Base-by-base conservation (phyloP, 2,797 vertebrate species). In the Halcyon leucocephala region DNA sequence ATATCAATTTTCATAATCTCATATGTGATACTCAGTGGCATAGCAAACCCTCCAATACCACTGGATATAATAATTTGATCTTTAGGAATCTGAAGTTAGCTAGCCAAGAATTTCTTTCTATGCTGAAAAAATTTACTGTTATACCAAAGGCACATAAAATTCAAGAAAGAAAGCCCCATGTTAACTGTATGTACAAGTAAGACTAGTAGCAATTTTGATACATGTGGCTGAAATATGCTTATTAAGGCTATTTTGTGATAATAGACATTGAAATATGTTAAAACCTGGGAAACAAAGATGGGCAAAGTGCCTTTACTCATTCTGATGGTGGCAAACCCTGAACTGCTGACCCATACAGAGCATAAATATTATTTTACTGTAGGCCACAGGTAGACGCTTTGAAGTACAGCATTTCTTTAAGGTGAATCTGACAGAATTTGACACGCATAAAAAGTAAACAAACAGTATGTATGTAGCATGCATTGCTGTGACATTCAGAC, bases 401-500 rank as follows among this genome's bases (percentile, higher is more conserved):
- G 73, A 97, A 97, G 94, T 84, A 51, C 20, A 96, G 5, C 33
- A 49, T 80, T 97, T 93, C 88, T 94, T 96, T 95, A 95, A 97
- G 87, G 66, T 95, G 82, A 95, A 92, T 39, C 73, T 97, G 95
- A 96, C 91, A 97, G 83, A 95, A 96, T 94, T 85, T 97, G 96
- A 98, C 96, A 92, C 10, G 42, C 78, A 90, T 95, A 95, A 78
- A 93, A 95, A 94, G 79, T 89, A 70, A 11, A 4, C 78, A 92
- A 70, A 80, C 48, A 49, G 65, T 90, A 95, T 51, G 67, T 46
- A 78, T 44, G 26, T 91, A 74, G 55, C 67, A 76, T 87, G 33
- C 72, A 95, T 96, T 46, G 11, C 65, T 71, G 84, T 98, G 97
- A 97, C 97, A 97, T 97, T 98, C 64, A 96, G 92, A 74, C 78